Evolutionary conservation across 2,888 invertebrate species (phyloP).

Genomic region (Oxyteleia sp.): DNA sequence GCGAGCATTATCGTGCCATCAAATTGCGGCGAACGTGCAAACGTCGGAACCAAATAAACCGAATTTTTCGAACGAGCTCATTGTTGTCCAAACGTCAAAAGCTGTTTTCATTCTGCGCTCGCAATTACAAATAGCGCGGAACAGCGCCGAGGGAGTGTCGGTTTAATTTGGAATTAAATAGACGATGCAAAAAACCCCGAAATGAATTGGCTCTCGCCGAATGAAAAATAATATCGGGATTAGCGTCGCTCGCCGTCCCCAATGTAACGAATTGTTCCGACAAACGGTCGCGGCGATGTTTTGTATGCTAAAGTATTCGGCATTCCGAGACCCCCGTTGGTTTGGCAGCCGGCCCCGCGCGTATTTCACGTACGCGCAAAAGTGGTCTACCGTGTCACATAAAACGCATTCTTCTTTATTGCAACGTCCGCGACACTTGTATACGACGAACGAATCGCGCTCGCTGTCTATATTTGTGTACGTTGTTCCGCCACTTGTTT

Average conservation of each 20-base stretch:
- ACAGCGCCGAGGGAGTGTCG: no score
- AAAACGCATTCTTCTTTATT: constrained; percentile 43
- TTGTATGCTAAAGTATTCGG: constrained; percentile 16
- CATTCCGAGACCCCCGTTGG: constrained; percentile 3
- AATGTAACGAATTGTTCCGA: constrained; percentile 22
- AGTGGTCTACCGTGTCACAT: constrained; percentile 34
- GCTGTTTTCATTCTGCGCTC: no score
- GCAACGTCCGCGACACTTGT: background rate
- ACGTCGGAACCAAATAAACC: no score
- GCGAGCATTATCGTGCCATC: no score
- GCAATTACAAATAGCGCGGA: no score
- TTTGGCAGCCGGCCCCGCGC: constrained; percentile 23
- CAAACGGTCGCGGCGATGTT: constrained; percentile 17
- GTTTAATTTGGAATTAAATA: no score
- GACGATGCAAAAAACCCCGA: no score
- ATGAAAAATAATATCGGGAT: constrained; percentile 27
- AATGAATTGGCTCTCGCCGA: constrained; percentile 8
- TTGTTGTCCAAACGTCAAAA: no score
- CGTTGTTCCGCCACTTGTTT: constrained; percentile 24
- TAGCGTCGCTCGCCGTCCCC: constrained; percentile 1
- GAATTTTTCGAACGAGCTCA: no score
- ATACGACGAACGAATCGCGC: background rate
- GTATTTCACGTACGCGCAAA: constrained; percentile 31
- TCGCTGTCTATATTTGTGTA: constrained; percentile 28
- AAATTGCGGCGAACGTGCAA: no score